Conservation (phyloP, 1,140 invertebrate genomes). For the Conus ventricosus region DNA sequence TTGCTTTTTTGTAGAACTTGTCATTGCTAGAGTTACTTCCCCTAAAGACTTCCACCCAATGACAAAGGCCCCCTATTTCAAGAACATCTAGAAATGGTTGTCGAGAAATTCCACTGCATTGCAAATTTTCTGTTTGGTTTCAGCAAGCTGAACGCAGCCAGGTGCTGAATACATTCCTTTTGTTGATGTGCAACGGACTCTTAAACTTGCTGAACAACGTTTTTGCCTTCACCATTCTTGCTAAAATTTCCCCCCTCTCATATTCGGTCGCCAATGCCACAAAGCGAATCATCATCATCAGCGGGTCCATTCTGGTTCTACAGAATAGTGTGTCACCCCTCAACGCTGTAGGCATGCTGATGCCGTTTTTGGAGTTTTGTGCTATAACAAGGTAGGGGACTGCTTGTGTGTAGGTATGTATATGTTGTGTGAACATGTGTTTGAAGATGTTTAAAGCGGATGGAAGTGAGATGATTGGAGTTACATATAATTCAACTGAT, state of each 20-base stretch:
- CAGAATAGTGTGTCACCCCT: slow-evolving; percentile 92
- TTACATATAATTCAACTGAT: too few relatives aligned
- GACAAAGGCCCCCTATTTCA: too few relatives aligned
- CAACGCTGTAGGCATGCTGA: slow-evolving; percentile 92
- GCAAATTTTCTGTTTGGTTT: neutral
- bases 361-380: slow-evolving; percentile 91
- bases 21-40: too few relatives aligned
- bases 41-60: too few relatives aligned
- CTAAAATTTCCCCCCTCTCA: slow-evolving; percentile 90
- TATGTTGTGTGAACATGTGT: neutral
- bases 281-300: slow-evolving; percentile 95
- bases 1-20: too few relatives aligned
- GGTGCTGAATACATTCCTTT: slow-evolving; percentile 62
- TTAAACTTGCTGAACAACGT: slow-evolving; percentile 96
- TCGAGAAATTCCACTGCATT: too few relatives aligned
- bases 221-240: slow-evolving; percentile 92
- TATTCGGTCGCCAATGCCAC: slow-evolving; percentile 97
- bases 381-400: slow-evolving; percentile 83
- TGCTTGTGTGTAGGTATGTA: neutral
- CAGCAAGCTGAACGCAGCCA: slow-evolving; percentile 68
- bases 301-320: slow-evolving; percentile 89
- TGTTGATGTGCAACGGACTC: slow-evolving; percentile 89
- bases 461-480: too few relatives aligned
- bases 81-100: too few relatives aligned
- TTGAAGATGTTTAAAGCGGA: neutral